Conservation (phyloP, 2,797 vertebrate genomes). For the Pantherophis vulpinus region DNA sequence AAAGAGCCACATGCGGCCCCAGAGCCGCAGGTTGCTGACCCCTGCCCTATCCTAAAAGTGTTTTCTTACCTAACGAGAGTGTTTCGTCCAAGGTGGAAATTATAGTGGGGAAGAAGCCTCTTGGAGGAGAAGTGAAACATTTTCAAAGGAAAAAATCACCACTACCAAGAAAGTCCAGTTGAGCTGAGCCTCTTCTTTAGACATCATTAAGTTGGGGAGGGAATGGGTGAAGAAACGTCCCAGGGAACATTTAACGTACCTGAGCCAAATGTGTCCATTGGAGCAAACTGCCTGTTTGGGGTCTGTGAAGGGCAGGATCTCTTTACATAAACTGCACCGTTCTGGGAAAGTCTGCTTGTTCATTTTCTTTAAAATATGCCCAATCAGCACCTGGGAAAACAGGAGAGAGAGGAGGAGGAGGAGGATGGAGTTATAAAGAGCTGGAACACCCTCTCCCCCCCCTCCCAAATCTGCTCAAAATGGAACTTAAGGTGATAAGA, state of each 20-base stretch:
- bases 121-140: not conserved
- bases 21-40: no score
- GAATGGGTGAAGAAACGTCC: not conserved
- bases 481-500: not conserved
- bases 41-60: no score
- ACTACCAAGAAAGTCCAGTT: not conserved
- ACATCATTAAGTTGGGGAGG: not conserved
- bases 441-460: not conserved
- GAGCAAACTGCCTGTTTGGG: slow-evolving; percentile 83
- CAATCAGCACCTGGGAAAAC: slow-evolving; percentile 87
- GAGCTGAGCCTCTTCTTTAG: not conserved
- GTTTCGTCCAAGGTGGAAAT: not conserved
- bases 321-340: slow-evolving; percentile 90
- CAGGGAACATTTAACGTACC: slow-evolving; percentile 69
- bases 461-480: not conserved
- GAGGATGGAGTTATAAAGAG: slow-evolving; percentile 3
- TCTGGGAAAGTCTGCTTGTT: slow-evolving; percentile 94
- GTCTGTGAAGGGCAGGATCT: slow-evolving; percentile 87
- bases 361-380: slow-evolving; percentile 95
- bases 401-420: slow-evolving; percentile 23
- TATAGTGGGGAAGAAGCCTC: no score
- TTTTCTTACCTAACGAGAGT: no score
- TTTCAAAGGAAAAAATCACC: not conserved
- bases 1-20: no score
- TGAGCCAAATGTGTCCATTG: slow-evolving; percentile 94